These are phyloP conservation scores for Telmatochromis sp. DNA, from an alignment of 2,113 vertebrate species.

Conservation along the genomic window DNA sequence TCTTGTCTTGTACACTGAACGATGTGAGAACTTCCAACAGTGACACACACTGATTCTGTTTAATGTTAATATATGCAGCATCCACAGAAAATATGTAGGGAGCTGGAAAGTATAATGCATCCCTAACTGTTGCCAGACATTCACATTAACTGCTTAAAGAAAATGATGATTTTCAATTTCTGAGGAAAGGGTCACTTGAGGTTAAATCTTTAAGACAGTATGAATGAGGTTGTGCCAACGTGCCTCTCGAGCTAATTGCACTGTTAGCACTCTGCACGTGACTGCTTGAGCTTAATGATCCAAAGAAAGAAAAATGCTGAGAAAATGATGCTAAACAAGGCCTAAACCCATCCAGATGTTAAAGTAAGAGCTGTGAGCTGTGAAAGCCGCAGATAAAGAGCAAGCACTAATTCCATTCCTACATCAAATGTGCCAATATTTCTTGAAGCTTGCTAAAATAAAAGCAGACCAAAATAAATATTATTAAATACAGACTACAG, in stretches of 20 bases:
- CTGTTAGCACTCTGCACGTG: background rate
- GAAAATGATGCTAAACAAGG: background rate
- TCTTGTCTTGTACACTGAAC: background rate
- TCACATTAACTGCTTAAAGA: background rate
- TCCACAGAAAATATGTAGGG: background rate
- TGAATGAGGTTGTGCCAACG: background rate
- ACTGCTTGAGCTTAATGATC: background rate
- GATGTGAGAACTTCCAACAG: background rate
- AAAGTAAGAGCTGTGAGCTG: background rate
- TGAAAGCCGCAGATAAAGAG: background rate
- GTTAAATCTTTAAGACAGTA: background rate
- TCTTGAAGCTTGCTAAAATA: background rate
- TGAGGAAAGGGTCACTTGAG: background rate
- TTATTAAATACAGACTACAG: background rate
- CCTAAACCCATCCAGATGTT: background rate
- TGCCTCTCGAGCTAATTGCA: background rate
- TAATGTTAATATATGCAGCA: background rate
- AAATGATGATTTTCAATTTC: background rate
- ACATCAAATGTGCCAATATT: background rate
- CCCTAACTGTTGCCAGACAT: background rate
- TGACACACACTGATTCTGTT: background rate
- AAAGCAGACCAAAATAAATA: background rate
- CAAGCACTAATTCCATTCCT: background rate
- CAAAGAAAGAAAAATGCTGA: background rate
- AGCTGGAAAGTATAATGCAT: background rate